Conservation (phyloP, 92 coral and sea anemone species). For the Actinostola sp. region DNA sequence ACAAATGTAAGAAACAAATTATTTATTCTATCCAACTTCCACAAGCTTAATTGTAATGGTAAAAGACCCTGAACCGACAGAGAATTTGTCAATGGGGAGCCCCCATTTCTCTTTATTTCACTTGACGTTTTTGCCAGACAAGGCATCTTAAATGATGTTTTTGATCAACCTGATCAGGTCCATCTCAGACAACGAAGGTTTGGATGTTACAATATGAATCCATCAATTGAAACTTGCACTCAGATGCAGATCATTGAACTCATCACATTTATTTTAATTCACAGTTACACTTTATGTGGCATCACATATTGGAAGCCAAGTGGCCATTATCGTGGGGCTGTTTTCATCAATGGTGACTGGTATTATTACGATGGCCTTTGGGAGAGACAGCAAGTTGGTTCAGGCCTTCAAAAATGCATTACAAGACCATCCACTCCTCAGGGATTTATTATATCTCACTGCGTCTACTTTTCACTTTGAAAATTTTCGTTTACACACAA, state of each 20-base stretch:
- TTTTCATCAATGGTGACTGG: neutral
- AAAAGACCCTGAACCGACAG: too few relatives aligned
- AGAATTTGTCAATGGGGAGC: slow-evolving; percentile 25
- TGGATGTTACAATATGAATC: slow-evolving; percentile 23
- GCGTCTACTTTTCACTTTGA: too few relatives aligned
- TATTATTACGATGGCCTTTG: slow-evolving; percentile 21
- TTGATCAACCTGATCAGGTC: slow-evolving; percentile 21
- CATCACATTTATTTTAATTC: too few relatives aligned
- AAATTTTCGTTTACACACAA: too few relatives aligned
- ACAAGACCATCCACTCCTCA: slow-evolving; percentile 14
- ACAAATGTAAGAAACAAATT: too few relatives aligned
- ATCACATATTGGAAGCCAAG: slow-evolving; percentile 19
- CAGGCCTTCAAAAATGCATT: slow-evolving; percentile 1
- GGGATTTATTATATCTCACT: slow-evolving; percentile 12
- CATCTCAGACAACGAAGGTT: slow-evolving; percentile 28
- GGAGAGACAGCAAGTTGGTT: slow-evolving; percentile 10
- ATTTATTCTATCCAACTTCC: too few relatives aligned
- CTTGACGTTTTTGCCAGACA: slow-evolving; percentile 27
- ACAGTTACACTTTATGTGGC: slow-evolving; percentile 27
- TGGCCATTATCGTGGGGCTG: slow-evolving; percentile 15
- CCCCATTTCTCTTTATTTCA: slow-evolving; percentile 25
- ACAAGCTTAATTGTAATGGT: too few relatives aligned
- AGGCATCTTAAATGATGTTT: slow-evolving; percentile 25
- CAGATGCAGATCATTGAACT: too few relatives aligned
- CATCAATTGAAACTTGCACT: too few relatives aligned